A percentile compares a stretch with the other conserved stretches of the same genome.
phyloP scores from a whole-genome alignment of 2,113 vertebrate genomes.

The Puffinus mauretanicus region DNA sequence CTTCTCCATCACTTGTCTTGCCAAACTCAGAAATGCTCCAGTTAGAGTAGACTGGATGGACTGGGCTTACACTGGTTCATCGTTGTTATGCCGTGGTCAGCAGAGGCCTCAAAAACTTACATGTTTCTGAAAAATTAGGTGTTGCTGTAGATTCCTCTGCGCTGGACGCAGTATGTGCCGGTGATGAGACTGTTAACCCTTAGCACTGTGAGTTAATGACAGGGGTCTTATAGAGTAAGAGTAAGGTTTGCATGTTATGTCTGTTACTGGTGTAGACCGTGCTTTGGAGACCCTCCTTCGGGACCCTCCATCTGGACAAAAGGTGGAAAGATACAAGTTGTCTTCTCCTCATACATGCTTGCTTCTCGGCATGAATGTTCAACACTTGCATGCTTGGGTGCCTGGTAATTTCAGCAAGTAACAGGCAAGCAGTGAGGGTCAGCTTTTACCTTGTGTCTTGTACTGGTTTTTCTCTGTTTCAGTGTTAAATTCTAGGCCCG shows the following conservation, averaged over 20 bases:
- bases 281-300: neutral
- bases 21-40: neutral
- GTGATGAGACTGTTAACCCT: neutral
- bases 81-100: neutral
- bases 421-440: neutral
- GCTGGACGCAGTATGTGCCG: neutral
- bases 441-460: neutral
- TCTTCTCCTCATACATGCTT: neutral
- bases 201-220: neutral
- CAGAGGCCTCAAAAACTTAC: neutral
- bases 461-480: neutral
- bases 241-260: neutral
- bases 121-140: neutral
- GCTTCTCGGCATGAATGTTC: neutral
- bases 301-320: neutral
- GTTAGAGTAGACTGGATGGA: neutral
- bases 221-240: neutral
- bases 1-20: neutral
- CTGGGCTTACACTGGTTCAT: neutral
- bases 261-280: neutral
- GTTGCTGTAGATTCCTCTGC: neutral
- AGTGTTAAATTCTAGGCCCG: neutral
- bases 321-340: neutral
- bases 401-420: neutral
- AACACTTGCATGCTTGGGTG: neutral